These are phyloP conservation scores for Cacoxenus indagator DNA, from an alignment of 2,888 invertebrate species.

Conservation along the genomic window DNA sequence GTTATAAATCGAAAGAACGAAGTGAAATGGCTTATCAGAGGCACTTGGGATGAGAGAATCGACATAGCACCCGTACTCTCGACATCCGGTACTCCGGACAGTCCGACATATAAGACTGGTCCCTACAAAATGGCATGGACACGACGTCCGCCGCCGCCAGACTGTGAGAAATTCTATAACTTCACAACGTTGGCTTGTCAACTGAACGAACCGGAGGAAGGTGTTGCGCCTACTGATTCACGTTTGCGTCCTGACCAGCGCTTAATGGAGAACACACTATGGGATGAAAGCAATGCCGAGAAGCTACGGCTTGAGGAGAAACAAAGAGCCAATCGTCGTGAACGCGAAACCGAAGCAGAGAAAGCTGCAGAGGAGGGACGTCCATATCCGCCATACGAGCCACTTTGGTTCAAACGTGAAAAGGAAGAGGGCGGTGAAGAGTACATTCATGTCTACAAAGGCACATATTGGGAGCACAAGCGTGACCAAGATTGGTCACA, in stretches of 20 bases:
- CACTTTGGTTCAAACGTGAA: conserved; percentile 91
- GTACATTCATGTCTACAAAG: conserved; percentile 85
- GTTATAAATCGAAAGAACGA: conserved; percentile 81
- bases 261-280: conserved; percentile 94
- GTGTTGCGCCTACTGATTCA: conserved; percentile 95
- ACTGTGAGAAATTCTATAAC: conserved; percentile 86
- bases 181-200: conserved; percentile 96
- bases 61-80: conserved; percentile 92
- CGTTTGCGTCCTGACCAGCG: conserved; percentile 95
- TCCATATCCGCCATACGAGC: conserved; percentile 82
- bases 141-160: conserved; percentile 79
- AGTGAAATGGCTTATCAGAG: conserved; percentile 82
- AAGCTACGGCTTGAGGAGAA: conserved; percentile 94
- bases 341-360: conserved; percentile 86
- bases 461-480: conserved; percentile 95
- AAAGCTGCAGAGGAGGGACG: conserved; percentile 75
- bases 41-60: conserved; percentile 96
- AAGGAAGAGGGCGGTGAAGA: conserved; percentile 79
- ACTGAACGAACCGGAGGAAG: conserved; percentile 93
- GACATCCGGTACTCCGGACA: conserved; percentile 78
- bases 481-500: conserved; percentile 86
- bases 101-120: conserved; percentile 94
- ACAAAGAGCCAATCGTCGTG: conserved; percentile 85
- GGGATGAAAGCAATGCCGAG: conserved; percentile 92
- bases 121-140: conserved; percentile 90